These are phyloP conservation scores for Punctoribates punctum DNA, from an alignment of 2,888 invertebrate species.

Conservation along the genomic window DNA sequence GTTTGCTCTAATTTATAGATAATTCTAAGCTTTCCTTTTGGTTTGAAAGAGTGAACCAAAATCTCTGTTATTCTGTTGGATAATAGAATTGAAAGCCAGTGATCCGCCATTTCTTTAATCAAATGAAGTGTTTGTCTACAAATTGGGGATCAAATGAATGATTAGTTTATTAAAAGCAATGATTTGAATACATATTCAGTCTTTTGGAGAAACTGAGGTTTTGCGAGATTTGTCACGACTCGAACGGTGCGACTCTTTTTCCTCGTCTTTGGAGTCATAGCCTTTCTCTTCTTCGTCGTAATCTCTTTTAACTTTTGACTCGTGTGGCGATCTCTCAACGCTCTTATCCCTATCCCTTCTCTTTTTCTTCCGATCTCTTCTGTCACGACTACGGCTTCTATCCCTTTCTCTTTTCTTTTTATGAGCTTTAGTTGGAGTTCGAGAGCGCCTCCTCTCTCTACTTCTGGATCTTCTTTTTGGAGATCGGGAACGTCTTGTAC, in stretches of 20 bases:
- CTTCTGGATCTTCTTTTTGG: constrained; percentile 31
- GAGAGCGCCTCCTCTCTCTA: constrained; percentile 19
- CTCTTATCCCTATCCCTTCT: constrained; percentile 1
- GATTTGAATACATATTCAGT: background rate
- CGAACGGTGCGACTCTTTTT: background rate
- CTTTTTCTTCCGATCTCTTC: background rate
- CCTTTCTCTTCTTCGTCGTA: constrained; percentile 37
- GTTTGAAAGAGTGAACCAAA: too few species aligned
- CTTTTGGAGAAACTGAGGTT: background rate
- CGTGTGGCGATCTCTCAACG: background rate
- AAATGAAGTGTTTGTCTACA: too few species aligned
- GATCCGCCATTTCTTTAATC: too few species aligned
- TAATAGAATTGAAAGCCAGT: too few species aligned
- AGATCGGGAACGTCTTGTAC: constrained; percentile 1
- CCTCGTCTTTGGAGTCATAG: constrained; percentile 30
- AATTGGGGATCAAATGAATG: background rate
- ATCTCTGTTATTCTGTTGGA: too few species aligned
- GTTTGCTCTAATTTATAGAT: too few species aligned
- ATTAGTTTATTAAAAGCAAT: background rate
- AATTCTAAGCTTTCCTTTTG: too few species aligned
- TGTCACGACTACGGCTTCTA: background rate
- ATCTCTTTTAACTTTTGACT: constrained; percentile 15
- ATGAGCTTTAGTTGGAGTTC: background rate
- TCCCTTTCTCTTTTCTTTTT: constrained; percentile 24
- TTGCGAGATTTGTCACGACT: background rate